These are phyloP conservation scores for Argyrosomus regius DNA, from an alignment of 2,797 vertebrate genomes.

Conservation along the genomic window DNA sequence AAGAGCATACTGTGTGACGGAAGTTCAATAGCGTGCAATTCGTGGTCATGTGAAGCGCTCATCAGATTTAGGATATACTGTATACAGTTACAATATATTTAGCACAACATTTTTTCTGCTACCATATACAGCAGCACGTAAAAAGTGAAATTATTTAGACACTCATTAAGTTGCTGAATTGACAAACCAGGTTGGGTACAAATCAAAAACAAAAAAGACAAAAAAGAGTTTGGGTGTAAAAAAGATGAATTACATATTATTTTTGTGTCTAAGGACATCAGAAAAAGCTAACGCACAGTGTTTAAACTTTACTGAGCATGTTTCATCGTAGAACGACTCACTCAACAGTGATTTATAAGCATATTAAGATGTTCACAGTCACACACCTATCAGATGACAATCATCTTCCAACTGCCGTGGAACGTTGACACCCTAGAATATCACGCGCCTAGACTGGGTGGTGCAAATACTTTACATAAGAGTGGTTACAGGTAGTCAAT, in stretches of 20 bases:
- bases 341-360: constrained; percentile 68
- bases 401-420: constrained; percentile 60
- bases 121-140: neutral
- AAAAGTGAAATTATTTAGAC: neutral
- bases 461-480: constrained; percentile 46
- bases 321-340: constrained; percentile 9
- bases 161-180: neutral
- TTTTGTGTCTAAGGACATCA: neutral
- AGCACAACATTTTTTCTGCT: neutral
- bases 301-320: constrained; percentile 16
- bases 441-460: constrained; percentile 40
- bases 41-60: neutral
- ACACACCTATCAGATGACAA: constrained; percentile 71
- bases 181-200: neutral
- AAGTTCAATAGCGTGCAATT: neutral
- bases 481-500: constrained; percentile 33
- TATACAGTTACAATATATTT: constrained; percentile 8
- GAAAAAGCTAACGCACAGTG: constrained; percentile 5
- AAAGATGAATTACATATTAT: neutral
- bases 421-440: constrained; percentile 55
- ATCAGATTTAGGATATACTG: neutral
- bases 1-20: neutral
- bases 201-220: neutral
- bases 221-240: neutral
- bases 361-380: constrained; percentile 60